Base-by-base conservation (phyloP, 2,113 vertebrate genomes). In the Dicaeum eximium region DNA sequence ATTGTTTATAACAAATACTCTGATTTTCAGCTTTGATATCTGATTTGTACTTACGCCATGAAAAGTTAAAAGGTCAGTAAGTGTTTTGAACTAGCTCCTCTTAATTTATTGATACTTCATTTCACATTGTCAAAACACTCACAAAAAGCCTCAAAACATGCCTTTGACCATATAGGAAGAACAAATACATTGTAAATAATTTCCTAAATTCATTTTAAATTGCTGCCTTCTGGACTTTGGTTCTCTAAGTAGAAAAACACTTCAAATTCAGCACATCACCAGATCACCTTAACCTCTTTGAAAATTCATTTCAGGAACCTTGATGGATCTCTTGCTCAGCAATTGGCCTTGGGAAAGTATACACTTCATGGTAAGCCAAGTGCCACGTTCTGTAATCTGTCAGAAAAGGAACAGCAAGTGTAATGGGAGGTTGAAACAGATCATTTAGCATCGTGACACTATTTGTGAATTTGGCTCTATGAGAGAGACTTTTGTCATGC, bases 361-460 rank as follows among this genome's bases (percentile, higher is more conserved):
- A 51, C 22, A 58, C 20, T 77, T 72, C 69, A 44, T 44, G 74
- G 37, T 72, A 53, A 60, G 31, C 25, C 0, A 1, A 57, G 44
- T 69, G 48, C 38, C 73, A 74, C 28, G 9, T n/a, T 35, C 67
- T 73, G 30, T 71, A 94, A 95, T 96, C 77, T 80, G 40, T 91
- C 92, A 97, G 72, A 67, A 96, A 86, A 61, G 3, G 66, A 79
- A 11, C 47, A 91, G 64, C 37, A 86, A 69, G 33, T 60, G 78
- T 80, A 93, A 96, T 73, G 37, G 50, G 62, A 88, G 48, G 62
- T 44, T 93, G 88, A 92, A 93, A 87, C 45, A 95, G 79, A 93
- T 92, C 79, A 91, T 96, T 96, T 96, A 96, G 45, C 73, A 80
- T 75, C 40, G 79, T 95, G 92, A 92, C 72, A 93, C 75, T 93